phyloP scores from a whole-genome alignment of 2,113 vertebrate species.

The Thymallus thymallus region DNA sequence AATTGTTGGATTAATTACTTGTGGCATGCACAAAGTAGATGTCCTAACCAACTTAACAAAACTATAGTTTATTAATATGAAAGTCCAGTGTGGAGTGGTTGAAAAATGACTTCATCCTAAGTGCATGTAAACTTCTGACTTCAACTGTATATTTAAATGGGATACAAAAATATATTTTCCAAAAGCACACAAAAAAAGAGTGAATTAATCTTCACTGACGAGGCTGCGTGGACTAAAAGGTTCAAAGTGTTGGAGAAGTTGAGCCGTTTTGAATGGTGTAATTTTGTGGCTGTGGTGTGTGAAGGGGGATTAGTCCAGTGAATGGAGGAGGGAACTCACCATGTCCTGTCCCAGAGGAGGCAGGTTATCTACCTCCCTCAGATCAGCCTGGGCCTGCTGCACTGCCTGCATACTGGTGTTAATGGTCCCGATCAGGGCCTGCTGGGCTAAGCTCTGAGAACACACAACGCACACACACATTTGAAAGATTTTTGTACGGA shows the following conservation, averaged over 20 bases:
- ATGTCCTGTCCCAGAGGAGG: constrained; percentile 96
- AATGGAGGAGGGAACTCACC: constrained; percentile 69
- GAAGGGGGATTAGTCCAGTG: not conserved
- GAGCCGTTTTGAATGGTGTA: not conserved
- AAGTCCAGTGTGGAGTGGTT: too few species aligned
- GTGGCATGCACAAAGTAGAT: too few species aligned
- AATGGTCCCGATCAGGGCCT: constrained; percentile 98
- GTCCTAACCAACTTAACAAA: too few species aligned
- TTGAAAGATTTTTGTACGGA: too few species aligned
- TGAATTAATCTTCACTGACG: not conserved
- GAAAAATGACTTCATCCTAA: too few species aligned
- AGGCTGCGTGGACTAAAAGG: not conserved
- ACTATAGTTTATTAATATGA: too few species aligned
- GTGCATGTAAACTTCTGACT: too few species aligned
- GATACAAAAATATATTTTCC: not conserved
- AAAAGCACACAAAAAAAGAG: not conserved
- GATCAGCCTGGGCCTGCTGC: constrained; percentile 91
- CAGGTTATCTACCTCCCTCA: constrained; percentile 87
- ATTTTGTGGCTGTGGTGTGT: not conserved
- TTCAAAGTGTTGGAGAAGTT: not conserved
- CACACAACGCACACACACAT: constrained; percentile 19
- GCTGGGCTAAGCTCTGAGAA: constrained; percentile 91
- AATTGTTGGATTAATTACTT: too few species aligned
- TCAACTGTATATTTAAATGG: too few species aligned
- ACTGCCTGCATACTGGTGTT: constrained; percentile 97